phyloP scores from a whole-genome alignment of 2,888 invertebrate genomes.

The Andrena hattorfiana region DNA sequence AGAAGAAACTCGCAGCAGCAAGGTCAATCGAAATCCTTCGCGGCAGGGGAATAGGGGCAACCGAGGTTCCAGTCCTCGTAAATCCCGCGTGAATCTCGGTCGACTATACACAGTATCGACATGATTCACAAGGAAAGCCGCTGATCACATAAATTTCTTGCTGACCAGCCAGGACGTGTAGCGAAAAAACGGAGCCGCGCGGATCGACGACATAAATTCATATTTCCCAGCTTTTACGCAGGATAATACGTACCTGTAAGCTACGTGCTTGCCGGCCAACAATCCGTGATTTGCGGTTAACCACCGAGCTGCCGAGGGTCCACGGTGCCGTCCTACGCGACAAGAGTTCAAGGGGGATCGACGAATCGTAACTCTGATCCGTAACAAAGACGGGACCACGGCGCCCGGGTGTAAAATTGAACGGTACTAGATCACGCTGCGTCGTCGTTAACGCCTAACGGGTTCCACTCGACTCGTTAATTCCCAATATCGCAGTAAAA shows the following conservation, averaged over 20 bases:
- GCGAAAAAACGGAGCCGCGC: background rate
- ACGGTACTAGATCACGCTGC: background rate
- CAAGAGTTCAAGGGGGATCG: background rate
- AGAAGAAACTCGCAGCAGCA: too few species aligned
- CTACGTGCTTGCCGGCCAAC: conserved; percentile 44
- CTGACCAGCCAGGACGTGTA: background rate
- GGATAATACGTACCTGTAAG: conserved; percentile 29
- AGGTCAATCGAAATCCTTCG: too few species aligned
- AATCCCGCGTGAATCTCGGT: background rate
- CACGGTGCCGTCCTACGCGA: conserved; percentile 15
- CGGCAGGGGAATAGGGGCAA: background rate
- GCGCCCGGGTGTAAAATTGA: background rate
- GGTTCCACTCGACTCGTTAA: conserved; percentile 8
- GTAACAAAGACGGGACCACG: background rate
- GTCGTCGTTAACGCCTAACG: conserved; percentile 18
- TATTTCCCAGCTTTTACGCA: conserved; percentile 32
- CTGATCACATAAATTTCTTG: conserved; percentile 29
- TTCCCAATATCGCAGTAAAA: conserved; percentile 24
- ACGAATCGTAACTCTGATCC: conserved; percentile 18
- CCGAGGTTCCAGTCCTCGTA: background rate
- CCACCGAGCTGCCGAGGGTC: conserved; percentile 17
- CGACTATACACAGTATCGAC: background rate
- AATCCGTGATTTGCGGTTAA: conserved; percentile 59
- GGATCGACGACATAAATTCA: conserved; percentile 27
- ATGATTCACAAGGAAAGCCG: background rate